These are phyloP conservation scores for Melikaiella ostensackeni DNA, from an alignment of 2,888 invertebrate species.

Conservation along the genomic window DNA sequence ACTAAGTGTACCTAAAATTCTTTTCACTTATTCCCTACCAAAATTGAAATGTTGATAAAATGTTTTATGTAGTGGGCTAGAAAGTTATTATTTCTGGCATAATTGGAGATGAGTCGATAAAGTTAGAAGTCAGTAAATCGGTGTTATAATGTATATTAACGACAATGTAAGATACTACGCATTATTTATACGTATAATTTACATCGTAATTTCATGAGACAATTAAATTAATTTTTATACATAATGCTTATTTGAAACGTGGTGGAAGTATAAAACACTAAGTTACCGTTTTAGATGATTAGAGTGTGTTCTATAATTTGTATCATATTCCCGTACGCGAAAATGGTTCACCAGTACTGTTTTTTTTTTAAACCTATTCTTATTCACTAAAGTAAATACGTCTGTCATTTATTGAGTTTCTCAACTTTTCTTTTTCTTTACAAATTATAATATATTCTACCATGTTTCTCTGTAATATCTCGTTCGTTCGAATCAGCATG, in stretches of 20 bases:
- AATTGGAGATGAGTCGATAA: constrained; percentile 8
- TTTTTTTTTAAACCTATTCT: constrained; percentile 33
- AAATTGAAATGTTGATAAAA: not conserved
- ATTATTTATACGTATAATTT: constrained; percentile 68
- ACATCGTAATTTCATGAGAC: constrained; percentile 68
- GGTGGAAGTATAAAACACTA: constrained; percentile 70
- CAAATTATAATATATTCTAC: constrained; percentile 36
- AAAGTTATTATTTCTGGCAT: not conserved
- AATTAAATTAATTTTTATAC: constrained; percentile 62
- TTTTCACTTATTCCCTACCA: constrained; percentile 1
- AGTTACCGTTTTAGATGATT: constrained; percentile 56
- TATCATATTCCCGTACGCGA: constrained; percentile 32
- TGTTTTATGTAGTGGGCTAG: not conserved
- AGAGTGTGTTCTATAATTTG: constrained; percentile 44
- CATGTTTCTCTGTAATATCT: constrained; percentile 47
- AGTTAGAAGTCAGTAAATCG: constrained; percentile 32
- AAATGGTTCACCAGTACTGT: constrained; percentile 8
- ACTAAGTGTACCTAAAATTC: not conserved
- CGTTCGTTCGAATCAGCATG: constrained; percentile 40
- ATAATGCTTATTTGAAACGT: constrained; percentile 63
- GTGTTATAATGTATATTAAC: constrained; percentile 44
- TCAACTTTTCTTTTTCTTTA: constrained; percentile 34
- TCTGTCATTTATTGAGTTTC: constrained; percentile 40
- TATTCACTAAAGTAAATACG: constrained; percentile 47
- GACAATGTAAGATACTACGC: constrained; percentile 51